Evolutionary conservation across 92 coral and sea anemone species (phyloP).

Genomic region (Micromussa lordhowensis): DNA sequence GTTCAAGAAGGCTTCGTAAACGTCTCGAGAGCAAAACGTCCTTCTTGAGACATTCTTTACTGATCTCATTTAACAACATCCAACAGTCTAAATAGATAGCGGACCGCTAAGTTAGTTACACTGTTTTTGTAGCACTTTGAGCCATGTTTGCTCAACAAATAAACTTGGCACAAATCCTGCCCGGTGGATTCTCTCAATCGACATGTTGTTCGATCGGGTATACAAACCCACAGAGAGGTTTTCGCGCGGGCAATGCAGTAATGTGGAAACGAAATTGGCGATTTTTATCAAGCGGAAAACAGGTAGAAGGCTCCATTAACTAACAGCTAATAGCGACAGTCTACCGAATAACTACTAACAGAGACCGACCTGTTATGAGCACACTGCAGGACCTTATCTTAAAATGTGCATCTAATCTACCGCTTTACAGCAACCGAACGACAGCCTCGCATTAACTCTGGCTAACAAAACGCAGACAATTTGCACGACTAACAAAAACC

Average conservation of each 20-base stretch:
- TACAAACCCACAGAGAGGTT: slow-evolving; percentile 32
- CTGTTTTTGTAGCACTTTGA: slow-evolving; percentile 84
- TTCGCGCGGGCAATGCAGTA: background rate
- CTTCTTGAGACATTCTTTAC: slow-evolving; percentile 23
- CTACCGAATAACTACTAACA: background rate
- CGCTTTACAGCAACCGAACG: slow-evolving; percentile 26
- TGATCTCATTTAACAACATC: slow-evolving; percentile 54
- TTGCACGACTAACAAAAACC: slow-evolving; percentile 8
- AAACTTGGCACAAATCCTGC: slow-evolving; percentile 56
- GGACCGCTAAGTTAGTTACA: slow-evolving; percentile 31
- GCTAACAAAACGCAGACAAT: slow-evolving; percentile 36
- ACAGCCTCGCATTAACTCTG: slow-evolving; percentile 25
- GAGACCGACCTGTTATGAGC: background rate
- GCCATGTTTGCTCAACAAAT: slow-evolving; percentile 85
- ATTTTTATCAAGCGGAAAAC: background rate
- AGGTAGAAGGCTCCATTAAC: background rate
- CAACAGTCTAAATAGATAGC: slow-evolving; percentile 70
- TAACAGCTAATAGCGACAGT: background rate
- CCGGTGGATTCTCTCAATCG: slow-evolving; percentile 23
- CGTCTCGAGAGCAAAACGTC: slow-evolving; percentile 18
- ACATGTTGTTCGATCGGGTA: slow-evolving; percentile 21
- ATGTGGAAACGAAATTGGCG: background rate
- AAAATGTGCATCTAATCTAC: slow-evolving; percentile 51
- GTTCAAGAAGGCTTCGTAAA: slow-evolving; percentile 12
- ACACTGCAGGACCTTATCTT: slow-evolving; percentile 16